These are phyloP conservation scores for Papilio polytes DNA, from an alignment of 1,140 invertebrate genomes.

Conservation along the genomic window DNA sequence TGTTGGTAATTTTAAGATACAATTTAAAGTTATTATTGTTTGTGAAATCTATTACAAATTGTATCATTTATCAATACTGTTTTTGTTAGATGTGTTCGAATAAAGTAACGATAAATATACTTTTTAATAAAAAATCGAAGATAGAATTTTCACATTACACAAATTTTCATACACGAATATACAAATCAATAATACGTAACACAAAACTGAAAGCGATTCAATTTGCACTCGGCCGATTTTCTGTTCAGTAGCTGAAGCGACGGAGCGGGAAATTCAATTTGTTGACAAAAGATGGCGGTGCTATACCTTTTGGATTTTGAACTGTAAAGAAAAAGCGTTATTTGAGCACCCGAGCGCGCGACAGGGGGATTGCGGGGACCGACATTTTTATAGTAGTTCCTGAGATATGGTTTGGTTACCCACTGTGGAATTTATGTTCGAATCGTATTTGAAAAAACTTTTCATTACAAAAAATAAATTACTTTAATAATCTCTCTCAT, in stretches of 20 bases:
- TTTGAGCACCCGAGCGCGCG: not conserved
- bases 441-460: not conserved
- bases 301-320: conserved; percentile 37
- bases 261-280: conserved; percentile 36
- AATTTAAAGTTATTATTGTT: too few species aligned
- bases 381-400: conserved; percentile 38
- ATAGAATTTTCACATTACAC: conserved; percentile 1
- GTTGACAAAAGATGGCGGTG: conserved; percentile 33
- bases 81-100: too few species aligned
- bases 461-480: not conserved
- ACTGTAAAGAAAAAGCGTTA: conserved; percentile 31
- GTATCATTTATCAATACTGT: too few species aligned
- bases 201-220: conserved; percentile 37
- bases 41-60: too few species aligned
- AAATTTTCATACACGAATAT: conserved; percentile 29
- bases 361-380: conserved; percentile 20
- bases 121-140: too few species aligned
- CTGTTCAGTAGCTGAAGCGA: not conserved
- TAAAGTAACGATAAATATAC: too few species aligned
- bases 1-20: not conserved
- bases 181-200: conserved; percentile 29
- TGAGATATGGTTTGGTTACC: conserved; percentile 29
- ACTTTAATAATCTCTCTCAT: not conserved
- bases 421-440: not conserved
- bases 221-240: conserved; percentile 34